phyloP scores from a whole-genome alignment of 2,888 invertebrate species.

The Microplitis deprimator region DNA sequence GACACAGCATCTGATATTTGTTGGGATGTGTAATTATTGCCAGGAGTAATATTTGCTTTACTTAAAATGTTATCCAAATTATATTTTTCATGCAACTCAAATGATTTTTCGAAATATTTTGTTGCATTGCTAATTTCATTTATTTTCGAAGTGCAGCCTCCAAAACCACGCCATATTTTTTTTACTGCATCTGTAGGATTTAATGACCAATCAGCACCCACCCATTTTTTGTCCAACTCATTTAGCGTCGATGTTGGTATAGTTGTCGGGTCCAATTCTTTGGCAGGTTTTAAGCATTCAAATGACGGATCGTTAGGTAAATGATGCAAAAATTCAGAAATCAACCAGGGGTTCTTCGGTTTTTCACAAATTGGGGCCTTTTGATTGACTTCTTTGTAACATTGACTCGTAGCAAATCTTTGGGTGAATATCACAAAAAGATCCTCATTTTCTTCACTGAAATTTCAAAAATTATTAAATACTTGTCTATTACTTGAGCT shows the following conservation, averaged over 20 bases:
- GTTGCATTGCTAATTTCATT: background rate
- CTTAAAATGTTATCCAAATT: background rate
- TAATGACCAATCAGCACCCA: background rate
- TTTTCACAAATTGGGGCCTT: background rate
- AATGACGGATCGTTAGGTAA: background rate
- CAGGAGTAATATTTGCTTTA: background rate
- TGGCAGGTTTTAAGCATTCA: background rate
- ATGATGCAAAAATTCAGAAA: background rate
- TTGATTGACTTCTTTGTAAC: background rate
- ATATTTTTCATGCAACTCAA: background rate
- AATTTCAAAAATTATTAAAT: background rate
- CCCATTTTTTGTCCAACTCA: background rate
- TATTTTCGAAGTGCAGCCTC: background rate
- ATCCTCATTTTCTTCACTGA: no score
- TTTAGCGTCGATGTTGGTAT: background rate
- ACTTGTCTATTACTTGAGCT: no score
- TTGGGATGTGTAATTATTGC: background rate
- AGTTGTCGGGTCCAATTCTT: background rate
- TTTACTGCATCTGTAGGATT: background rate
- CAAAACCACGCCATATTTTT: background rate
- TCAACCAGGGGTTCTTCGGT: background rate
- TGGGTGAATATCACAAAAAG: background rate
- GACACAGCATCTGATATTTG: background rate
- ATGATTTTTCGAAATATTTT: background rate
- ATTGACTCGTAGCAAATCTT: background rate